Percentiles rank a stretch among this genome's conserved stretches.
phyloP scores from a whole-genome alignment of 2,113 vertebrate genomes.

The Ameiurus melas region DNA sequence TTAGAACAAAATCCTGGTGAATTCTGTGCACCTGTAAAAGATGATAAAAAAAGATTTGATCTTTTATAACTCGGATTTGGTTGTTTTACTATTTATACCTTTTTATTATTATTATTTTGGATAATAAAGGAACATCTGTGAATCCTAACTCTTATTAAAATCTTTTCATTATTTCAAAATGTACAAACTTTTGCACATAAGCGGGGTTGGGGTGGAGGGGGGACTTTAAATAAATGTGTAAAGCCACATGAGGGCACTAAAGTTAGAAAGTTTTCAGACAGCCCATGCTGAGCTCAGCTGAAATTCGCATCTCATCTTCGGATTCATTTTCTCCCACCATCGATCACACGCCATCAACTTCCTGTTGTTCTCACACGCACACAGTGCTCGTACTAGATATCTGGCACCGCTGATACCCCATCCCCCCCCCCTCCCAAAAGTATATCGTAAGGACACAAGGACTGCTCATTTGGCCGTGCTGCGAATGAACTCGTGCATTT shows the following conservation, averaged over 20 bases:
- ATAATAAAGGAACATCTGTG: not conserved
- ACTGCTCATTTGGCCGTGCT: not conserved
- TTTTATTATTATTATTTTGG: not conserved
- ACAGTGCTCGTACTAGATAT: not conserved
- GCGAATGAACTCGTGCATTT: conserved; percentile 21
- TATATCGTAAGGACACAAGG: not conserved
- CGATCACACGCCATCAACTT: not conserved
- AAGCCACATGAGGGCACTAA: conserved; percentile 61
- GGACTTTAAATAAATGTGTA: not conserved
- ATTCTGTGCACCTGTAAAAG: no score
- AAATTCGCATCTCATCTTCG: not conserved
- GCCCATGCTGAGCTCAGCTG: not conserved
- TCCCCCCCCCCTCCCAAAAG: not conserved
- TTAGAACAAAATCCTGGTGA: no score
- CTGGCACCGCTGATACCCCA: no score
- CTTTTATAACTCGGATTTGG: no score
- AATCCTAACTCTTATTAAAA: not conserved
- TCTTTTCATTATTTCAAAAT: not conserved
- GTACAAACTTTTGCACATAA: not conserved
- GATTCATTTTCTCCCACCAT: not conserved
- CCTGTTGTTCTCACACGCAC: not conserved
- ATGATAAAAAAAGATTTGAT: no score
- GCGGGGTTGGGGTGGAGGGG: fast-evolving
- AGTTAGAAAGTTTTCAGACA: not conserved
- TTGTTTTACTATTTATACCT: not conserved